Percentiles rank a stretch among this genome's conserved stretches.
Evolutionary conservation across 2,797 vertebrate genomes (phyloP).

Genomic region (Prunella strophiata): DNA sequence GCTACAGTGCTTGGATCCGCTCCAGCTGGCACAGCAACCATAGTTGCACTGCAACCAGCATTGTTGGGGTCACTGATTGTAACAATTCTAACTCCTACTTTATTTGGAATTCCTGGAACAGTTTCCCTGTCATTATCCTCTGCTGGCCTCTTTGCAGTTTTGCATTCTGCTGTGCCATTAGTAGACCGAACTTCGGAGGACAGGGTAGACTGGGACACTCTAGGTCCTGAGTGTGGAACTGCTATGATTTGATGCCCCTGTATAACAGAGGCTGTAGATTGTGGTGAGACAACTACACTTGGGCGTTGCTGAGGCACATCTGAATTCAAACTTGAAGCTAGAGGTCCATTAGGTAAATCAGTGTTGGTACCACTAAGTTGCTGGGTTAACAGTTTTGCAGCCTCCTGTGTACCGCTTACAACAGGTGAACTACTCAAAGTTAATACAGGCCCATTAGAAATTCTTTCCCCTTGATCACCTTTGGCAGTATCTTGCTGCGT

Average conservation of each 20-base stretch:
- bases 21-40: constrained; percentile 98
- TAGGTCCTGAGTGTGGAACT: constrained; percentile 81
- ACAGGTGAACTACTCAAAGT: constrained; percentile 81
- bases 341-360: constrained; percentile 94
- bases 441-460: constrained; percentile 92
- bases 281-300: constrained; percentile 87
- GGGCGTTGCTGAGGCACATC: constrained; percentile 88
- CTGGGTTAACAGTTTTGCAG: constrained; percentile 78
- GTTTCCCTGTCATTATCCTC: constrained; percentile 88
- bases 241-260: constrained; percentile 86
- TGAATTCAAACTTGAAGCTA: constrained; percentile 87
- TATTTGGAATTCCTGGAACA: constrained; percentile 93
- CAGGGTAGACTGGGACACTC: constrained; percentile 78
- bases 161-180: constrained; percentile 90
- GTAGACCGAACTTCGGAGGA: constrained; percentile 82
- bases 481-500: constrained; percentile 98
- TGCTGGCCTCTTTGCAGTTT: constrained; percentile 91
- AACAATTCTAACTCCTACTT: constrained; percentile 98
- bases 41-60: constrained; percentile 94
- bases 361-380: constrained; percentile 84
- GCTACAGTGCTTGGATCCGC: constrained; percentile 99
- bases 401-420: constrained; percentile 79
- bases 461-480: constrained; percentile 93
- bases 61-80: constrained; percentile 99
- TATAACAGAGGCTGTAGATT: constrained; percentile 84